These are phyloP conservation scores for Harmothoe impar DNA, from an alignment of 2,888 invertebrate genomes.

Conservation along the genomic window DNA sequence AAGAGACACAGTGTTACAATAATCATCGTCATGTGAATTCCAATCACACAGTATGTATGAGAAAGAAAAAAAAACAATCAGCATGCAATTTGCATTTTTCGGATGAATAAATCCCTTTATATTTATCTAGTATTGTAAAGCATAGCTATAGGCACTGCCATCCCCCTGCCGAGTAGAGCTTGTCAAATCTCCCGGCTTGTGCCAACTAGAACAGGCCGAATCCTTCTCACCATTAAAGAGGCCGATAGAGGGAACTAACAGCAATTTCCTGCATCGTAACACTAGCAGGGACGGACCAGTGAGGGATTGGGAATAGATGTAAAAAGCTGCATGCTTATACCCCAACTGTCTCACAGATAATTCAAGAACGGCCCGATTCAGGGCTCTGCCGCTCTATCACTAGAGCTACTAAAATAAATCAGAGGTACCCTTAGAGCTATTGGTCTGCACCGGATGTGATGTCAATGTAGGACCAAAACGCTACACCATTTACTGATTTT, in stretches of 20 bases:
- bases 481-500: too few species aligned
- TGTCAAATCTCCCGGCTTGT: background rate
- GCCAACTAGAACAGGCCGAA: background rate
- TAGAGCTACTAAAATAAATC: too few species aligned
- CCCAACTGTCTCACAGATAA: background rate
- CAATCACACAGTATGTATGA: too few species aligned
- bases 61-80: too few species aligned
- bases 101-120: too few species aligned
- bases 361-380: background rate
- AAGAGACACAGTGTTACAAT: too few species aligned
- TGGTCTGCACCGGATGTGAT: too few species aligned
- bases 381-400: too few species aligned
- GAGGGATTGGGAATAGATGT: background rate
- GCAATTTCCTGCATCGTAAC: constrained; percentile 8
- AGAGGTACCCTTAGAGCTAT: too few species aligned
- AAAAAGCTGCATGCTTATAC: background rate
- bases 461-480: too few species aligned
- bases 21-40: too few species aligned
- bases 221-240: background rate
- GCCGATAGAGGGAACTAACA: background rate
- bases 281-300: background rate
- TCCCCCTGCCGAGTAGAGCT: background rate
- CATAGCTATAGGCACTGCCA: background rate
- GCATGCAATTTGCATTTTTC: too few species aligned
- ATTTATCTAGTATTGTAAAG: background rate